phyloP scores from a whole-genome alignment of 2,113 vertebrate genomes.

The Nothocercus julius region DNA sequence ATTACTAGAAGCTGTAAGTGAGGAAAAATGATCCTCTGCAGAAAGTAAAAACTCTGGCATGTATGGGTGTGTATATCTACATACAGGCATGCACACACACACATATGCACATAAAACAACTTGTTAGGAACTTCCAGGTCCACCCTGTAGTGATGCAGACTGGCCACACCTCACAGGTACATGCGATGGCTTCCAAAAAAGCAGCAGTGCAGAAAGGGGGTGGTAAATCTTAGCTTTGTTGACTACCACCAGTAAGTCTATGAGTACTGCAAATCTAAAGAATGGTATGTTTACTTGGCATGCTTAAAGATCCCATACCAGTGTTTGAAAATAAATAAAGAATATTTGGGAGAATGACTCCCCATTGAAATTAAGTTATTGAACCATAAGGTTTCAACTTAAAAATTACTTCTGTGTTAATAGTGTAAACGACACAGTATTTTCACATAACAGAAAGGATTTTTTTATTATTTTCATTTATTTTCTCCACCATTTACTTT shows the following conservation, averaged over 20 bases:
- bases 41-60: not conserved
- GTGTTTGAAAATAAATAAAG: not conserved
- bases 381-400: not conserved
- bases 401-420: not conserved
- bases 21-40: slow-evolving; percentile 15
- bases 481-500: not conserved
- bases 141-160: not conserved
- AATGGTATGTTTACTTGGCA: not conserved
- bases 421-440: not conserved
- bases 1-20: slow-evolving; percentile 22
- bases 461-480: too few species aligned
- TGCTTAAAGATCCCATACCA: not conserved
- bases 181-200: not conserved
- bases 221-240: not conserved
- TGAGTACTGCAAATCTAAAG: not conserved
- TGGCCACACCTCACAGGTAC: not conserved
- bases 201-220: not conserved
- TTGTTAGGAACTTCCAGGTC: not conserved
- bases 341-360: not conserved
- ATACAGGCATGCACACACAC: not conserved
- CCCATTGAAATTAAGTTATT: too few species aligned
- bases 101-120: not conserved
- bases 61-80: not conserved
- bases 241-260: not conserved
- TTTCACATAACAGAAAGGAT: not conserved